Conservation (phyloP, 1,140 invertebrate genomes). For the Musca vetustissima region DNA sequence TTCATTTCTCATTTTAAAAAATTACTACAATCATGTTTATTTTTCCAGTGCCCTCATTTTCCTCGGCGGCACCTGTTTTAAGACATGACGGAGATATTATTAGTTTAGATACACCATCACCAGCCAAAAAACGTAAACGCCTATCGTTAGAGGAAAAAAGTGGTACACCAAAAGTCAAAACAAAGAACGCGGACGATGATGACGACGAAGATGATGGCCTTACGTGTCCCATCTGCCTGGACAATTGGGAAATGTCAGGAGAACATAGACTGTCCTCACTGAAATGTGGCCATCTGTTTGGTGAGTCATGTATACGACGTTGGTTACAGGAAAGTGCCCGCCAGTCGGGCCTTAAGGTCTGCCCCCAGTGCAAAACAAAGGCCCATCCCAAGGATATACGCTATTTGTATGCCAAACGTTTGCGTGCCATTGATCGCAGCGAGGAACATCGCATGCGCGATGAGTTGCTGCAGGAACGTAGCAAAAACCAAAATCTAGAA, state of each 20-base stretch:
- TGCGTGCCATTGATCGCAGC: conserved; percentile 66
- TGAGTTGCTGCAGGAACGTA: conserved; percentile 59
- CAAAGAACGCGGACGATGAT: neutral
- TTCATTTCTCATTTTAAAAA: too few species aligned
- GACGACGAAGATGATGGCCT: conserved; percentile 65
- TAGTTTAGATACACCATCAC: conserved; percentile 35
- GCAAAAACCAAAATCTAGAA: conserved; percentile 55
- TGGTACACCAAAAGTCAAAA: conserved; percentile 26
- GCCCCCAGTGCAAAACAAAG: conserved; percentile 86
- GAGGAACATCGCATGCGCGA: conserved; percentile 63
- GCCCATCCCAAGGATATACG: conserved; percentile 74
- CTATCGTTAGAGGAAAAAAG: conserved; percentile 8
- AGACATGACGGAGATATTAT: conserved; percentile 23
- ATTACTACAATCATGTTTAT: too few species aligned
- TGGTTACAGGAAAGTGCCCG: conserved; percentile 66
- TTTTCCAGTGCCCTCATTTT: too few species aligned
- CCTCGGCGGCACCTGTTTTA: too few species aligned
- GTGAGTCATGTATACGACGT: conserved; percentile 76
- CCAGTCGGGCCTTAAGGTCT: conserved; percentile 60
- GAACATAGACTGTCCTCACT: conserved; percentile 79
- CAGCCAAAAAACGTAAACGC: conserved; percentile 46
- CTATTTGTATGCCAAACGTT: conserved; percentile 68
- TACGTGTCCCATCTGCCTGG: conserved; percentile 85
- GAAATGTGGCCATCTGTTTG: conserved; percentile 90
- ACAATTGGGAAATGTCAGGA: conserved; percentile 82